A percentile compares a stretch with the other conserved stretches of the same genome.
These are phyloP conservation scores for Ptycholaimellus sp. DNA, from an alignment of 2,888 invertebrate species.

Conservation along the genomic window DNA sequence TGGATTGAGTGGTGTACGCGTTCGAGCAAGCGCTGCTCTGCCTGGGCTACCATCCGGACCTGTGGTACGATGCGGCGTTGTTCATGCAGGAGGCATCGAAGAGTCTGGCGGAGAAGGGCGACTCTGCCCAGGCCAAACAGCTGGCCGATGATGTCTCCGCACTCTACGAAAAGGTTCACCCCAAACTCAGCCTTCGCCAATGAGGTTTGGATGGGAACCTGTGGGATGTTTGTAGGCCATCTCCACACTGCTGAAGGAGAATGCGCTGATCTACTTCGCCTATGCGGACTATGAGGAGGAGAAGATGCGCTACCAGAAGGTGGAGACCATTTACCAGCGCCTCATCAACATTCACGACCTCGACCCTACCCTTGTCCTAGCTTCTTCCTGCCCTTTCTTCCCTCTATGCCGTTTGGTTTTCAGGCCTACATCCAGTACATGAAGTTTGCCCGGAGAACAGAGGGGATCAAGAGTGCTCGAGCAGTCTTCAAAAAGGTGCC, in stretches of 20 bases:
- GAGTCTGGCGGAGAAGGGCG: conserved; percentile 74
- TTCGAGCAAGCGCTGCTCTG: conserved; percentile 90
- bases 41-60: conserved; percentile 84
- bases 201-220: too few relatives aligned
- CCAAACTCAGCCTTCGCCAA: too few relatives aligned
- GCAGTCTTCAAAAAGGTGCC: conserved; percentile 52
- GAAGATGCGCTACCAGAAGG: conserved; percentile 78
- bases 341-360: conserved; percentile 64
- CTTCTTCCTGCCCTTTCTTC: background rate
- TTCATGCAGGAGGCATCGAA: conserved; percentile 84
- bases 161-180: too few relatives aligned
- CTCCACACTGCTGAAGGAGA: conserved; percentile 54
- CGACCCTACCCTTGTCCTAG: conserved; percentile 86
- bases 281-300: conserved; percentile 93
- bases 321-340: conserved; percentile 75
- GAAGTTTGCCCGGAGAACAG: conserved; percentile 87
- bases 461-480: conserved; percentile 87
- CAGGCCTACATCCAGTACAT: conserved; percentile 91
- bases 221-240: too few relatives aligned
- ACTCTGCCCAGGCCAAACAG: background rate
- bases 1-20: conserved; percentile 63
- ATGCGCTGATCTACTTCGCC: conserved; percentile 80
- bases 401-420: conserved; percentile 4
- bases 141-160: conserved; percentile 2
- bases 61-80: conserved; percentile 95